Evolutionary conservation across 2,113 vertebrate species (phyloP), one percentile per base, ranked within the genome.

Genomic region (Actenoides hombroni): DNA sequence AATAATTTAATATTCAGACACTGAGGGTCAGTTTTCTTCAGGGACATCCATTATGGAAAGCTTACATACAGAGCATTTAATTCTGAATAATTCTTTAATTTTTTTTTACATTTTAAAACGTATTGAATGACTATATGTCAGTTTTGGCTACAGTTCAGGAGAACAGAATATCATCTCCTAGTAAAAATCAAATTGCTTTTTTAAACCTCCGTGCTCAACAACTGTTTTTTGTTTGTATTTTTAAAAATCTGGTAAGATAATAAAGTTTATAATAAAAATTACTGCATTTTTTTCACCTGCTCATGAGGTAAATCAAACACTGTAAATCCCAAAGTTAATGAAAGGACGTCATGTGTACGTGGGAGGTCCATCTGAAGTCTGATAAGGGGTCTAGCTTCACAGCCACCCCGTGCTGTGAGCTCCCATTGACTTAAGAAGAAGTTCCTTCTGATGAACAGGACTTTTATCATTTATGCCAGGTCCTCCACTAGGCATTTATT

Each of bases 1-100:
- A 95, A 64, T 85, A 95, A 85, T 90, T 39, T 92, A 91, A 69
- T 82, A 94, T 44, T 82, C 46, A 91, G 54, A 31, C 39, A 68
- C 23, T 31, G 74, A 91, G 16, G 61, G 84, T 75, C 81, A 69
- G 18, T 84, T 91, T 89, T 95, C 65, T 87, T 76, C 49, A 65
- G 77, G 24, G 48, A n/a, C 49, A 87, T 80, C 49, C 23, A 42
- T 69, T 76, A 35, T 31, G 33, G 61, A 88, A 78, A 82, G 23
- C 37, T 83, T 70, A 67, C 31, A 57, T 88, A 78, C 40, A 31
- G 39, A 90, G 6, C 70, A 71, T 75, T 77, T 94, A 61, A 91
- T 88, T 86, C 54, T 89, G 53, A 53, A 68, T 56, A 76, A 65
- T 60, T 42, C 24, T 49, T 49, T 65, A n/a, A 4, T 83, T 67